Evolutionary conservation across 2,888 invertebrate species (phyloP).

Genomic region (Tetropium fuscum): DNA sequence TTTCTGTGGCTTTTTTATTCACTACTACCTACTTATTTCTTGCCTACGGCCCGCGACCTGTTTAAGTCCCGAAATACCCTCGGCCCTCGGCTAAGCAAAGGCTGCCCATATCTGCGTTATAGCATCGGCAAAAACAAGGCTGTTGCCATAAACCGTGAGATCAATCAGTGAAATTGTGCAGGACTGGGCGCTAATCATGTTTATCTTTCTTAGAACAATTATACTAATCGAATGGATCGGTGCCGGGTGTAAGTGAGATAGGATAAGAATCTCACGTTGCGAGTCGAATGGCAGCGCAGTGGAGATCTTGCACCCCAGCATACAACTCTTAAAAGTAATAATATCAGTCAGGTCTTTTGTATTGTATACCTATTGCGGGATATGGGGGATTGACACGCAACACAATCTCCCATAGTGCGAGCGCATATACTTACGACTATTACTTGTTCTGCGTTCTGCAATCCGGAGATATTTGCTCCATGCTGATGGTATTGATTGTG

Average conservation of each 20-base stretch:
- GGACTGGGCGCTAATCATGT: conserved; percentile 18
- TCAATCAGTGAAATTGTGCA: conserved; percentile 22
- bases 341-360: conserved; percentile 61
- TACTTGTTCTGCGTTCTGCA: conserved; percentile 12
- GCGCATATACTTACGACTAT: conserved; percentile 30
- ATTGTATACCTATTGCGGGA: conserved; percentile 53
- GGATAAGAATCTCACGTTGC: conserved; percentile 33
- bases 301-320: conserved; percentile 24
- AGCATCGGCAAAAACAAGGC: conserved; percentile 13
- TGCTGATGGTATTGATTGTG: too few species aligned
- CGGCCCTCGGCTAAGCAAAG: too few species aligned
- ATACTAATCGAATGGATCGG: conserved; percentile 29
- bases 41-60: too few species aligned
- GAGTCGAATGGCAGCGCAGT: conserved; percentile 26
- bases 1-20: too few species aligned
- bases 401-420: conserved; percentile 31
- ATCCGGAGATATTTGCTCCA: conserved; percentile 2
- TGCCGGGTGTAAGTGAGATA: conserved; percentile 10
- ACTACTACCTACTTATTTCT: too few species aligned
- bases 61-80: too few species aligned
- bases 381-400: conserved; percentile 57
- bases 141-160: conserved; percentile 17
- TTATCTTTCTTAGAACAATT: conserved; percentile 31
- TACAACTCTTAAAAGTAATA: conserved; percentile 60
- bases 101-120: too few species aligned